These are phyloP conservation scores for Burhinus bistriatus DNA, from an alignment of 2,113 vertebrate genomes.

Conservation along the genomic window DNA sequence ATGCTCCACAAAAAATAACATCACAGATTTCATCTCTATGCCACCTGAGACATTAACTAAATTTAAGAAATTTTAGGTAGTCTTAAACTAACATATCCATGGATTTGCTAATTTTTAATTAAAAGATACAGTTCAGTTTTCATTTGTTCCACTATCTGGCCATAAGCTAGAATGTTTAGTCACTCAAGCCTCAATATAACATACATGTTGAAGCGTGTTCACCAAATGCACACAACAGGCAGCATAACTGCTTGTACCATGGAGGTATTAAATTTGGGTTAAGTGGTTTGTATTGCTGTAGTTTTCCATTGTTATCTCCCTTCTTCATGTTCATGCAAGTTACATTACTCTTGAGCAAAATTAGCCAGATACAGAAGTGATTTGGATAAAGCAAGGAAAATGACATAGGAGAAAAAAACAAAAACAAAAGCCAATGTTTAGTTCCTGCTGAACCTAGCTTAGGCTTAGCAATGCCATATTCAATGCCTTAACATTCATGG, in stretches of 20 bases:
- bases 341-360: background rate
- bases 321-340: background rate
- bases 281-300: background rate
- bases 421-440: background rate
- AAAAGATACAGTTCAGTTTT: background rate
- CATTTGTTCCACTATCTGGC: background rate
- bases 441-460: background rate
- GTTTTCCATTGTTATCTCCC: background rate
- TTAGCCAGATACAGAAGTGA: background rate
- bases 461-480: background rate
- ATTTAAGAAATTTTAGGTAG: background rate
- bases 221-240: background rate
- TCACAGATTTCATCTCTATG: background rate
- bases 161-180: background rate
- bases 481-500: background rate
- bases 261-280: background rate
- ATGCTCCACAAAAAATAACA: background rate
- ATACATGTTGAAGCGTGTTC: rapidly evolving
- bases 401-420: background rate
- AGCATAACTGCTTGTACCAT: background rate
- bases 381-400: background rate
- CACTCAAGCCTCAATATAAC: background rate
- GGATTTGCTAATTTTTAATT: background rate
- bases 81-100: background rate
- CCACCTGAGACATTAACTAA: background rate